Base-by-base conservation (phyloP, 2,113 vertebrate species). In the Orcinus orca region DNA sequence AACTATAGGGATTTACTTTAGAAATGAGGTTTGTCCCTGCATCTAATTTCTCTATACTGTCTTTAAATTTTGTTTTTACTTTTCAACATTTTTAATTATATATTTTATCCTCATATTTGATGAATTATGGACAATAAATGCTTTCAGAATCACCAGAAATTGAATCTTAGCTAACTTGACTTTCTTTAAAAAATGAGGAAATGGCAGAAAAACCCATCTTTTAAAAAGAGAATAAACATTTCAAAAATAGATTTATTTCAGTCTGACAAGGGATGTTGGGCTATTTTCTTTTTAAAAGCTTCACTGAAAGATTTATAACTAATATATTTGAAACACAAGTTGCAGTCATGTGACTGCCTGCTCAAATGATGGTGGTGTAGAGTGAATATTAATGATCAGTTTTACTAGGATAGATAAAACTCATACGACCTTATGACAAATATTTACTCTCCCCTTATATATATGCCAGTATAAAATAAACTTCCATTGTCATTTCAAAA, bases 291-390 rank as follows among this genome's bases (percentile, higher is more conserved):
- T 58, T 53, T 93, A 92, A 96, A 97, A 65, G 8, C 33, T 86
- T 68, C 73, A 62, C 20, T 90, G 87, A 87, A 98, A 93, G 80
- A 93, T 71, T 91, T 92, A 80, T 91, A 93, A 63, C 0, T 8
- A 89, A 93, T 93, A 4, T 55, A 65, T 76, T 83, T 58, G 47
- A 96, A 98, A 97, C 44, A 58, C 85, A 95, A 70, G 65, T 68
- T 23, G 55, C 83, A 97, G 79, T 26, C n/a, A 7, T 36, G 65
- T 96, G 83, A 94, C 36, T 93, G 2, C 26, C 29, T 70, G 6
- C 26, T 93, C 77, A 73, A n/a, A 79, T 38, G 3, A 1, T 29
- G 53, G 23, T 58, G 17, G 4, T 53, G 0, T 53, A 18, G 68
- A 73, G 38, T 96, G 55, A 97, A 88, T 41, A 13, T 41, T 95